Conservation (phyloP, 2,113 vertebrate species). For the Chunga burmeisteri region DNA sequence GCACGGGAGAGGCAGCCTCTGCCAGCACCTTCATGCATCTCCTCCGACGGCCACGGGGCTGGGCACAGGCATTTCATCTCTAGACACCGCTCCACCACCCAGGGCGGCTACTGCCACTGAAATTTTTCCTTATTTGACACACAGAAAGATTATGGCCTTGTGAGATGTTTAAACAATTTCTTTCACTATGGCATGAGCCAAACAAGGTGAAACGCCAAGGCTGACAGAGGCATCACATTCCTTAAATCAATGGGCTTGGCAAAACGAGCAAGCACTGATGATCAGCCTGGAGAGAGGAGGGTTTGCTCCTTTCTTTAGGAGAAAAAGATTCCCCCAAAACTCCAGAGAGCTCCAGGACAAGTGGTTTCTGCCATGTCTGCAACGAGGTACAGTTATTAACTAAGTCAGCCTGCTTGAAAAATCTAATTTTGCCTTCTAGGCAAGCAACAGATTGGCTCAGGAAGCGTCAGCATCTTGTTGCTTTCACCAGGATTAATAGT, state of each 20-base stretch:
- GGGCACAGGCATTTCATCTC: not conserved
- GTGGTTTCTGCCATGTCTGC: not conserved
- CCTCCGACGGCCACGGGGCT: rapidly evolving
- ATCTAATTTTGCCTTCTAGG: slow-evolving; percentile 6
- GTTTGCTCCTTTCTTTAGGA: not conserved
- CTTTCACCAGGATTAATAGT: not conserved
- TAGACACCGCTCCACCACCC: not conserved
- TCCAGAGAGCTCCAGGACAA: not conserved
- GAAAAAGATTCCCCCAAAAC: not conserved
- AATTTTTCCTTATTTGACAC: not conserved
- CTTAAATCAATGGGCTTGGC: not conserved
- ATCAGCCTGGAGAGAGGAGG: not conserved
- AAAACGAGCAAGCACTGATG: not conserved
- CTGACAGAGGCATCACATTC: not conserved
- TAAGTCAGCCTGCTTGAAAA: not conserved
- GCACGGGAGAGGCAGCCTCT: rapidly evolving
- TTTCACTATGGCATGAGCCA: not conserved
- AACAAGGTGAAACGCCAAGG: not conserved
- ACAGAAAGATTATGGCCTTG: not conserved
- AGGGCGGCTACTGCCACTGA: not conserved
- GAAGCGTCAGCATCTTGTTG: not conserved
- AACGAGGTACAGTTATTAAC: not conserved
- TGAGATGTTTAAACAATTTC: not conserved
- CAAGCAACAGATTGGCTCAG: not conserved
- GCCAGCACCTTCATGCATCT: not conserved